These are phyloP conservation scores for Criorhina ranunculi DNA, from an alignment of 2,888 invertebrate genomes.

Conservation along the genomic window DNA sequence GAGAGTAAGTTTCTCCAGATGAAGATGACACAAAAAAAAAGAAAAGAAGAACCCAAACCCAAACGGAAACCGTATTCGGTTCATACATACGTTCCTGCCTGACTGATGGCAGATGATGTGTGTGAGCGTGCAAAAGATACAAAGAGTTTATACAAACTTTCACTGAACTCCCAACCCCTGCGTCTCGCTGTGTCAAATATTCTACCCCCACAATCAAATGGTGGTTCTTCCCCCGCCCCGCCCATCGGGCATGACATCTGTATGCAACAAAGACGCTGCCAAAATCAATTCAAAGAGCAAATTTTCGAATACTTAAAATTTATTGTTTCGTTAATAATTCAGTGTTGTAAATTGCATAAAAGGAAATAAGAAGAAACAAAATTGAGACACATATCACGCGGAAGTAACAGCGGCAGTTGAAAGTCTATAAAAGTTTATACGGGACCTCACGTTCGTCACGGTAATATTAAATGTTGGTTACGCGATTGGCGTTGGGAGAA, in stretches of 20 bases:
- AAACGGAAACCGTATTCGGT: constrained; percentile 34
- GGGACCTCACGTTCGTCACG: constrained; percentile 46
- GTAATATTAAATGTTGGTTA: constrained; percentile 52
- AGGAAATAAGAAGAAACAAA: constrained; percentile 35
- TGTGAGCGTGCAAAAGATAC: constrained; percentile 39
- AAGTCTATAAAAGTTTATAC: constrained; percentile 42
- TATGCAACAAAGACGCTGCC: constrained; percentile 51
- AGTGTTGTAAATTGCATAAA: constrained; percentile 62
- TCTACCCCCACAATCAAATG: constrained; percentile 4
- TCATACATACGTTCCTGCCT: constrained; percentile 46
- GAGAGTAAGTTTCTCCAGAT: constrained; percentile 65
- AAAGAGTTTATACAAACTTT: constrained; percentile 26
- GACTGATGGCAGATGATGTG: constrained; percentile 65
- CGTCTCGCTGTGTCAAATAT: constrained; percentile 41
- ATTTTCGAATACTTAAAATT: constrained; percentile 71
- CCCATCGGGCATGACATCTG: constrained; percentile 58
- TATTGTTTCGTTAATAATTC: constrained; percentile 73
- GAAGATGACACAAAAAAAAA: constrained; percentile 38
- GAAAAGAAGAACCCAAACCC: too few species aligned
- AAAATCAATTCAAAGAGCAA: constrained; percentile 69
- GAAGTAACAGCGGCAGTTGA: constrained; percentile 36
- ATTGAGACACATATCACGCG: constrained; percentile 56
- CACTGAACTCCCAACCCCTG: constrained; percentile 48
- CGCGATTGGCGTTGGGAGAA: constrained; percentile 29
- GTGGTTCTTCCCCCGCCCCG: constrained; percentile 12